These are phyloP conservation scores for Rhipidura dahli DNA, from an alignment of 2,113 vertebrate species.

Conservation along the genomic window DNA sequence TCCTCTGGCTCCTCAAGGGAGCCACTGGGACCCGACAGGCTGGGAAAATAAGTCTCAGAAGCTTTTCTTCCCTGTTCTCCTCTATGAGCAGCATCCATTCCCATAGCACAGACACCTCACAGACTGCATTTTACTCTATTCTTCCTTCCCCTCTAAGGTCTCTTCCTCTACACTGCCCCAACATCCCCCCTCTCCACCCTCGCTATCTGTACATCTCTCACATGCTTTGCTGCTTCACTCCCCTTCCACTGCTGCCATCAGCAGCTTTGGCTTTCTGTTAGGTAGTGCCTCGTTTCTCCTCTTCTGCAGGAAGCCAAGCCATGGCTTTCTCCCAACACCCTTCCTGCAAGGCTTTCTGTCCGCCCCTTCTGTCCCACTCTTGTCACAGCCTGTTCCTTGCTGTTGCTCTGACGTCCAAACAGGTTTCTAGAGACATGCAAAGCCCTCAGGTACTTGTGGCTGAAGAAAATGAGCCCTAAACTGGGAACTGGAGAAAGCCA, in stretches of 20 bases:
- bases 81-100: neutral
- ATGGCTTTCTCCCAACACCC: neutral
- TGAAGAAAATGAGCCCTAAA: neutral
- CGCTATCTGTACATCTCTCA: accelerated
- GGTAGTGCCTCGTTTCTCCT: accelerated
- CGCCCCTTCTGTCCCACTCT: neutral
- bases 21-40: neutral
- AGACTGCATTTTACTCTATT: neutral
- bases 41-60: neutral
- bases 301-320: neutral
- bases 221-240: neutral
- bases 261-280: neutral
- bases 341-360: neutral
- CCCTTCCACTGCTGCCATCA: neutral
- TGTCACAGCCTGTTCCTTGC: neutral
- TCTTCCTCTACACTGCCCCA: neutral
- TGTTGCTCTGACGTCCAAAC: neutral
- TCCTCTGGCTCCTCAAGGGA: neutral
- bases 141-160: neutral
- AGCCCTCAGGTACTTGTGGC: neutral
- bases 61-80: neutral
- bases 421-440: neutral
- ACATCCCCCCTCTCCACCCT: neutral
- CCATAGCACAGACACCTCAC: neutral
- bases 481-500: neutral